These are phyloP conservation scores for Drosophila falleni DNA, from an alignment of 2,888 invertebrate genomes.

Conservation along the genomic window DNA sequence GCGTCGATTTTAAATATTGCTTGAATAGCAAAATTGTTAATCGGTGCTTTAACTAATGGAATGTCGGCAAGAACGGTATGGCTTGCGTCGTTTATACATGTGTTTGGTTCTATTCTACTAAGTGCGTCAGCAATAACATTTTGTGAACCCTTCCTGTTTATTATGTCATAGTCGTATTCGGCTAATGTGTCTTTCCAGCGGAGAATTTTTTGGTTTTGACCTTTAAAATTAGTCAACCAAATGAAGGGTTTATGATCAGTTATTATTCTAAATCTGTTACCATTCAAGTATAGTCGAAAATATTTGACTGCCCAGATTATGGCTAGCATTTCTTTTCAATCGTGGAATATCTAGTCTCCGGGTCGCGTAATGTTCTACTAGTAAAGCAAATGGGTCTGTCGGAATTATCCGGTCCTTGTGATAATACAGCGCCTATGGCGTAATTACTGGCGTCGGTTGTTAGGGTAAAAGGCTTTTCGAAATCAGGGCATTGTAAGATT, in stretches of 20 bases:
- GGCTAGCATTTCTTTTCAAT: conserved; percentile 30
- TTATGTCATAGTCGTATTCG: conserved; percentile 33
- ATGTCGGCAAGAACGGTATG: no score
- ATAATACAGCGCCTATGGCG: conserved; percentile 24
- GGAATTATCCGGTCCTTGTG: conserved; percentile 24
- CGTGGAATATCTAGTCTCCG: no score
- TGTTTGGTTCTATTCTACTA: conserved; percentile 18
- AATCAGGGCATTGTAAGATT: conserved; percentile 29
- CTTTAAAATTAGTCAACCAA: conserved; percentile 37
- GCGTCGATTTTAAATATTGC: not conserved
- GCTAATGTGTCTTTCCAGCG: conserved; percentile 37
- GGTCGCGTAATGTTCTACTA: not conserved
- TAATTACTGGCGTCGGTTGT: conserved; percentile 47
- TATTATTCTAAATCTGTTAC: conserved; percentile 17
- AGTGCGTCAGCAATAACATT: conserved; percentile 42
- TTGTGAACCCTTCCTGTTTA: conserved; percentile 28
- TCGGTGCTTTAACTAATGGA: not conserved
- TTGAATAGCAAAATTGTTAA: not conserved
- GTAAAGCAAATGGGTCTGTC: conserved; percentile 1
- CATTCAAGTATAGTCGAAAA: not conserved
- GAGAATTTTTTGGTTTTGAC: conserved; percentile 25
- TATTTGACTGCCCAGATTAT: not conserved
- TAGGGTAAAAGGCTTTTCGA: conserved; percentile 31
- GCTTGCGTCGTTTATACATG: not conserved
- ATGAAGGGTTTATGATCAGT: conserved; percentile 83